These are phyloP conservation scores for Pogonophryne albipinna DNA, from an alignment of 2,797 vertebrate genomes.

Conservation along the genomic window DNA sequence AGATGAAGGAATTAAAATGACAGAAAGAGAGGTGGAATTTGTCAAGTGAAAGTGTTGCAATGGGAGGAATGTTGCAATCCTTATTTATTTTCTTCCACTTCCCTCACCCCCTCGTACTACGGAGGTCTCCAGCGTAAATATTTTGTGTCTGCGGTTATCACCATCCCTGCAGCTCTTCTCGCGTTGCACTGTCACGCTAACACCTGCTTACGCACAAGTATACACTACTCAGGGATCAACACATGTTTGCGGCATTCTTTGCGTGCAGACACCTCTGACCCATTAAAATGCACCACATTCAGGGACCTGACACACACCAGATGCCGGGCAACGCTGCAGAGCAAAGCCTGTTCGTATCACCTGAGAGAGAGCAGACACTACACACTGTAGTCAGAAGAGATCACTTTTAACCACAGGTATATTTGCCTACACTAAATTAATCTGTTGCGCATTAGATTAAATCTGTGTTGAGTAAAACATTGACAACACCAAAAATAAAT, in stretches of 20 bases:
- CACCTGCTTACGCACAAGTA: not conserved
- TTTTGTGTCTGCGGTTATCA: slow-evolving; percentile 16
- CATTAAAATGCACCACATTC: slow-evolving; percentile 32
- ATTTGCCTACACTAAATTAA: not conserved
- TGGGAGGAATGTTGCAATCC: slow-evolving; percentile 56
- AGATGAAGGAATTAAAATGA: slow-evolving; percentile 44
- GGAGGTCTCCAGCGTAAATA: slow-evolving; percentile 26
- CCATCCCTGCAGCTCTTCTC: slow-evolving; percentile 22
- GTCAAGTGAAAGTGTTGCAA: slow-evolving; percentile 39
- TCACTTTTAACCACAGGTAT: not conserved
- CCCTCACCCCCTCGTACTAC: slow-evolving; percentile 6
- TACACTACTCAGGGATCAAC: slow-evolving; percentile 3
- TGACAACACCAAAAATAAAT: not conserved
- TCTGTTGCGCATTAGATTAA: not conserved
- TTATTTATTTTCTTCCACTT: slow-evolving; percentile 15
- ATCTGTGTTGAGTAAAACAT: too few relatives aligned
- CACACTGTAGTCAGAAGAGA: slow-evolving; percentile 5
- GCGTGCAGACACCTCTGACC: slow-evolving; percentile 25
- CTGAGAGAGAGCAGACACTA: slow-evolving; percentile 15
- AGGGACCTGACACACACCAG: slow-evolving; percentile 54
- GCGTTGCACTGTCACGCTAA: slow-evolving; percentile 12
- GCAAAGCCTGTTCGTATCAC: slow-evolving; percentile 33
- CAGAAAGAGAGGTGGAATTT: slow-evolving; percentile 48
- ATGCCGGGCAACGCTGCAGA: slow-evolving; percentile 35
- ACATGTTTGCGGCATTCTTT: slow-evolving; percentile 28